These are phyloP conservation scores for Falco naumanni DNA, from an alignment of 2,797 vertebrate species.

Conservation along the genomic window DNA sequence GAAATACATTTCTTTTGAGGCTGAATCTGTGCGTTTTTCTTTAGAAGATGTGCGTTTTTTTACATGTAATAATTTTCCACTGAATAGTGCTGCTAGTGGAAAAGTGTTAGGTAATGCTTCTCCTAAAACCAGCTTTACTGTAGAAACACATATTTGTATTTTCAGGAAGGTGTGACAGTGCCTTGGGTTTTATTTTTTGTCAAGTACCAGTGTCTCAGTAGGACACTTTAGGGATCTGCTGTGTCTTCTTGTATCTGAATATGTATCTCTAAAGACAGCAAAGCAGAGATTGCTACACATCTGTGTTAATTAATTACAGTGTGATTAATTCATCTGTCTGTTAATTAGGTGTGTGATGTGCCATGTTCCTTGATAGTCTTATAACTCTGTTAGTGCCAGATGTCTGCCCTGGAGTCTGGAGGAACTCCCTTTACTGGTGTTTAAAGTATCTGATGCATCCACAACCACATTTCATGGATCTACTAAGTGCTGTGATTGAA, in stretches of 20 bases:
- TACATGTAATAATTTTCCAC: background rate
- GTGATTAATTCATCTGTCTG: background rate
- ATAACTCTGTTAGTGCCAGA: background rate
- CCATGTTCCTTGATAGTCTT: background rate
- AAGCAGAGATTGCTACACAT: background rate
- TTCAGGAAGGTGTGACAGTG: background rate
- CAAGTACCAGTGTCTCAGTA: background rate
- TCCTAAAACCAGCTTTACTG: background rate
- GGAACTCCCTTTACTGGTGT: background rate
- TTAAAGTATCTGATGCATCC: background rate
- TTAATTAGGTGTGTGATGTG: background rate
- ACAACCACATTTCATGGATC: background rate
- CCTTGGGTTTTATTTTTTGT: background rate
- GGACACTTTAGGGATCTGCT: background rate
- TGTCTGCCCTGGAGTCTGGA: background rate
- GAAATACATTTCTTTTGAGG: background rate
- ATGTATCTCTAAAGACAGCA: background rate
- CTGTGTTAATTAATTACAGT: constrained; percentile 9
- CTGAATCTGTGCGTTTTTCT: background rate
- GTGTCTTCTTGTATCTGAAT: background rate
- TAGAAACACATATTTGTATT: background rate
- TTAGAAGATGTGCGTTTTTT: background rate
- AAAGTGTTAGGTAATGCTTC: background rate
- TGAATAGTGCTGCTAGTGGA: background rate
- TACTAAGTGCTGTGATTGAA: constrained; percentile 17